Conservation (phyloP, 1,140 invertebrate genomes). For the Dendroctonus ponderosae region DNA sequence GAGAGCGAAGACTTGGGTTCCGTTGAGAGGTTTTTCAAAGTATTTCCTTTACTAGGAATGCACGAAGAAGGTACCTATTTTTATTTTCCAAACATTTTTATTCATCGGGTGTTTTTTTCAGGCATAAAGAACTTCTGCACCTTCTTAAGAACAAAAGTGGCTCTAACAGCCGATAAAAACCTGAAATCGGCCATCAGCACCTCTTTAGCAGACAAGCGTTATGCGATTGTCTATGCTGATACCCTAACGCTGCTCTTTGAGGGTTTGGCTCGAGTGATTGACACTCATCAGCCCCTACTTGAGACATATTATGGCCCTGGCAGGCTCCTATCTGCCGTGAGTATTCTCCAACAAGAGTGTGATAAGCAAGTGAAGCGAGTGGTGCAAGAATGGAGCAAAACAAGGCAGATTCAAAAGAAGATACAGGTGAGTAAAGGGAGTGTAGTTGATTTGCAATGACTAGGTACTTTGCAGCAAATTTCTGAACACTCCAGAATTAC, state of each 20-base stretch:
- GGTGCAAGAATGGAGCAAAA: constrained; percentile 75
- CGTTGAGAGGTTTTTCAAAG: constrained; percentile 97
- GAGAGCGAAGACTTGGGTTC: constrained; percentile 84
- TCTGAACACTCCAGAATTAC: constrained; percentile 57
- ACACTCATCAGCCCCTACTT: constrained; percentile 89
- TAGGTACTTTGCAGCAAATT: constrained; percentile 19
- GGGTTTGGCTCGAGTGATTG: constrained; percentile 82
- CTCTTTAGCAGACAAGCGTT: constrained; percentile 67
- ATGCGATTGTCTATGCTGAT: constrained; percentile 78
- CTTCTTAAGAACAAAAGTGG: constrained; percentile 83
- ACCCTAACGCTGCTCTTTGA: constrained; percentile 84
- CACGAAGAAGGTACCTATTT: constrained; percentile 70
- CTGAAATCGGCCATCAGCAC: constrained; percentile 63
- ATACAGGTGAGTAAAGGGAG: constrained; percentile 56
- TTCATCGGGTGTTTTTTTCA: not conserved
- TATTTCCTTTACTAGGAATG: constrained; percentile 91
- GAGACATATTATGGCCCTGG: constrained; percentile 93
- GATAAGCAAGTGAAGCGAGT: constrained; percentile 72
- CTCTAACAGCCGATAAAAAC: constrained; percentile 73
- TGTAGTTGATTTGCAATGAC: not conserved
- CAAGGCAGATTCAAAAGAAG: constrained; percentile 68
- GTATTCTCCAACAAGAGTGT: constrained; percentile 82
- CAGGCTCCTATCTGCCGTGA: constrained; percentile 68
- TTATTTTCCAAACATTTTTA: not conserved
- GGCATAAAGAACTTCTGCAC: constrained; percentile 86